phyloP scores from a whole-genome alignment of 2,113 vertebrate genomes.

The Apus apus region DNA sequence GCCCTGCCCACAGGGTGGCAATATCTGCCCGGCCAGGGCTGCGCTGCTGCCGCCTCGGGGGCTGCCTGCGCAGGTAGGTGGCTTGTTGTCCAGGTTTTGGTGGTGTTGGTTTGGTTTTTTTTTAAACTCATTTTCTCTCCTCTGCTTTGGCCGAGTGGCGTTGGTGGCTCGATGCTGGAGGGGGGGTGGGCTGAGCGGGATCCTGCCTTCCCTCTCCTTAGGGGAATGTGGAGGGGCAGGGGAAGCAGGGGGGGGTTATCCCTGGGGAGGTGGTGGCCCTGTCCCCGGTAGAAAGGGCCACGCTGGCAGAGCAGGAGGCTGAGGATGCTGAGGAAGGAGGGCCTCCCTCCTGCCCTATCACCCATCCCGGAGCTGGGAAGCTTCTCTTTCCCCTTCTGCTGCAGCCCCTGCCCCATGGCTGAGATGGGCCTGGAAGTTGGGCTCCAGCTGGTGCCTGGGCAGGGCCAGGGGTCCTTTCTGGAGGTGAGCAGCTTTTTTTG shows the following conservation, averaged over 20 bases:
- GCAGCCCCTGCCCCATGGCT: fast-evolving
- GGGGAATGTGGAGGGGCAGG: fast-evolving
- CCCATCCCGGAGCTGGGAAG: neutral
- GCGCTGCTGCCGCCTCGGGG: fast-evolving
- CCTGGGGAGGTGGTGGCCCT: neutral
- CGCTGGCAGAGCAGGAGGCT: neutral
- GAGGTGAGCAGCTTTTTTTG: neutral
- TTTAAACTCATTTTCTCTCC: fast-evolving
- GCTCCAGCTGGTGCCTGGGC: neutral
- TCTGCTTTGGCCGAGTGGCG: neutral
- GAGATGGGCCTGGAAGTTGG: neutral
- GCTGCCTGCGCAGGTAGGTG: neutral
- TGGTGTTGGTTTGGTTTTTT: no score
- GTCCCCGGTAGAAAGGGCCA: neutral
- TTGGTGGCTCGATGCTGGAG: neutral
- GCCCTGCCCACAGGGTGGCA: conserved; percentile 34
- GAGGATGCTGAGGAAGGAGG: neutral
- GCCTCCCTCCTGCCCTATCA: neutral
- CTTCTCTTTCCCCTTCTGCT: no score
- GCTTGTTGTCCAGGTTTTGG: fast-evolving
- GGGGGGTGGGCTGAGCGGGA: neutral
- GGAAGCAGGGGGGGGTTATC: neutral
- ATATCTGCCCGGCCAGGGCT: neutral
- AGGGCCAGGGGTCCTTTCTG: fast-evolving
- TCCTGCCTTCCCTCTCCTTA: fast-evolving